Conservation (phyloP, 2,888 invertebrate genomes). For the Pelosia muscerda region DNA sequence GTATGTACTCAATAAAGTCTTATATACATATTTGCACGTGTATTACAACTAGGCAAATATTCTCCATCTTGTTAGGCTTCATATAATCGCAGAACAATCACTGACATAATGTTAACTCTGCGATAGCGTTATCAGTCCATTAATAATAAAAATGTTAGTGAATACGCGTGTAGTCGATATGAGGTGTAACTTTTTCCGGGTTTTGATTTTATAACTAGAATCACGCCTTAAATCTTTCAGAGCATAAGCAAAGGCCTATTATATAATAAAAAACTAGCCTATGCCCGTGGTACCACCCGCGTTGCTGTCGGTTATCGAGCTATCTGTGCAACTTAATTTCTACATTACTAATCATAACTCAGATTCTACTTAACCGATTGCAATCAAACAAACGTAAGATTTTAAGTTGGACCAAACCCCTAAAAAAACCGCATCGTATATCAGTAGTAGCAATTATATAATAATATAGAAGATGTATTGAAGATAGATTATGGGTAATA, state of each 20-base stretch:
- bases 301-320: no score
- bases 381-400: no score
- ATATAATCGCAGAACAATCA: conserved; percentile 24
- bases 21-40: neutral
- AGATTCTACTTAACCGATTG: no score
- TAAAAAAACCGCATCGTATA: no score
- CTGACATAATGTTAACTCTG: conserved; percentile 46
- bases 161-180: conserved; percentile 9
- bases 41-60: conserved; percentile 3
- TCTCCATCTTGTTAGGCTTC: conserved; percentile 8
- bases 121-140: conserved; percentile 47
- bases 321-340: no score
- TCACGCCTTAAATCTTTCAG: neutral
- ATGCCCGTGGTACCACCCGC: no score
- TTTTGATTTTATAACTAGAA: neutral
- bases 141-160: conserved; percentile 31
- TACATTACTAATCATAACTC: no score
- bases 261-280: no score
- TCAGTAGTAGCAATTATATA: no score
- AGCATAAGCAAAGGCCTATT: neutral
- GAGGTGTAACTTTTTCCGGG: neutral
- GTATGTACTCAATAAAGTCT: neutral
- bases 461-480: no score
- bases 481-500: no score
- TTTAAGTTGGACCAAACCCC: no score